phyloP scores from a whole-genome alignment of 2,113 vertebrate genomes.

The Phrynosoma blainvillii region DNA sequence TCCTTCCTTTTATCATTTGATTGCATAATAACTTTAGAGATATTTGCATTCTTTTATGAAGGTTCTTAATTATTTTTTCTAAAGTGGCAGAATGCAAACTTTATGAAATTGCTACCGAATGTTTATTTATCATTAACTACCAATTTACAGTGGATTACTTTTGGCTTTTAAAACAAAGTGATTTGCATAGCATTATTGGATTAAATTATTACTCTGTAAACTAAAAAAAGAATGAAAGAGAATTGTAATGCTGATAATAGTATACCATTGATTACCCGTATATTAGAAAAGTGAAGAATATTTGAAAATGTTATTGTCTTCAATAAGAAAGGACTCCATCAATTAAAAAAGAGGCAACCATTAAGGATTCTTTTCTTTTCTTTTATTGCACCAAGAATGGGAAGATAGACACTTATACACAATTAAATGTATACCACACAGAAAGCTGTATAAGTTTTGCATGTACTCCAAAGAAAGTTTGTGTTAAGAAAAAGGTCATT shows the following conservation, averaged over 20 bases:
- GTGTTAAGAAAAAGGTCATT: too few species aligned
- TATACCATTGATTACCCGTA: neutral
- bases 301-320: neutral
- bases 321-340: neutral
- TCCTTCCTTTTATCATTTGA: neutral
- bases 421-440: too few species aligned
- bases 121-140: neutral
- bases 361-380: too few species aligned
- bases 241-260: neutral
- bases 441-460: too few species aligned
- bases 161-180: neutral
- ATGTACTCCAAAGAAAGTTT: too few species aligned
- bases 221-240: neutral
- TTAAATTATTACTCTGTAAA: neutral
- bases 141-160: neutral
- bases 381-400: too few species aligned
- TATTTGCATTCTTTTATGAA: neutral
- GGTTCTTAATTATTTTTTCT: neutral
- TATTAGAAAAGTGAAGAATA: neutral
- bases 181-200: neutral
- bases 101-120: conserved; percentile 3
- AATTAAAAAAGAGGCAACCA: too few species aligned
- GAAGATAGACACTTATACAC: too few species aligned
- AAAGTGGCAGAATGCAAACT: accelerated
- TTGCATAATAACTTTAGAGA: neutral